phyloP scores from a whole-genome alignment of 2,113 vertebrate genomes.

The Prochilodus magdalenae region DNA sequence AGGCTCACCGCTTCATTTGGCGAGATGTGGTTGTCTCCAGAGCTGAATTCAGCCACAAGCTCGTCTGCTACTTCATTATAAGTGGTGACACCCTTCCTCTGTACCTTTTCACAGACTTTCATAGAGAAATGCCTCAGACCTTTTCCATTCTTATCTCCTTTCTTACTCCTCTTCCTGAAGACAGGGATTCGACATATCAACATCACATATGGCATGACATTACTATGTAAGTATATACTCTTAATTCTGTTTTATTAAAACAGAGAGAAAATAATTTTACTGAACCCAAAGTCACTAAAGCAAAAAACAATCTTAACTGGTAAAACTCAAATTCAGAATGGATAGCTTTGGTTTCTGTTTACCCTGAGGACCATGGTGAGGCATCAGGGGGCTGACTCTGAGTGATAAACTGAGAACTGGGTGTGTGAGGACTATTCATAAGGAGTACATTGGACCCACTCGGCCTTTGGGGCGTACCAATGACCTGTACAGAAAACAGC shows the following conservation, averaged over 20 bases:
- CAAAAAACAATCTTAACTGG: background rate
- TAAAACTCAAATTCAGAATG: background rate
- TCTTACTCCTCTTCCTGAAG: constrained; percentile 91
- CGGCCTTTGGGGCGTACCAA: constrained; percentile 93
- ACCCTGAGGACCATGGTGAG: constrained; percentile 98
- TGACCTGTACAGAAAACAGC: constrained; percentile 78
- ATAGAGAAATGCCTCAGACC: constrained; percentile 98
- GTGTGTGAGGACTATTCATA: constrained; percentile 96
- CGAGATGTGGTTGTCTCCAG: constrained; percentile 93
- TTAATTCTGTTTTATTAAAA: background rate
- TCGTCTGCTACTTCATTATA: constrained; percentile 99
- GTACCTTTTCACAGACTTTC: constrained; percentile 99
- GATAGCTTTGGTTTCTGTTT: constrained; percentile 60
- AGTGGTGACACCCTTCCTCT: constrained; percentile 96
- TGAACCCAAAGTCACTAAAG: background rate
- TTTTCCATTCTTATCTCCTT: constrained; percentile 99
- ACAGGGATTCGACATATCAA: constrained; percentile 26
- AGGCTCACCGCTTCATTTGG: constrained; percentile 90
- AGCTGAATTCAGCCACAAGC: constrained; percentile 97
- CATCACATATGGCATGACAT: too few relatives aligned
- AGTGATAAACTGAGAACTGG: constrained; percentile 92
- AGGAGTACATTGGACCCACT: constrained; percentile 90
- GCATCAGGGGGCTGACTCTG: constrained; percentile 95
- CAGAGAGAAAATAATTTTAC: background rate
- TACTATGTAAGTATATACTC: background rate